phyloP scores from a whole-genome alignment of 2,113 vertebrate species.

The Plestiodon gilberti region DNA sequence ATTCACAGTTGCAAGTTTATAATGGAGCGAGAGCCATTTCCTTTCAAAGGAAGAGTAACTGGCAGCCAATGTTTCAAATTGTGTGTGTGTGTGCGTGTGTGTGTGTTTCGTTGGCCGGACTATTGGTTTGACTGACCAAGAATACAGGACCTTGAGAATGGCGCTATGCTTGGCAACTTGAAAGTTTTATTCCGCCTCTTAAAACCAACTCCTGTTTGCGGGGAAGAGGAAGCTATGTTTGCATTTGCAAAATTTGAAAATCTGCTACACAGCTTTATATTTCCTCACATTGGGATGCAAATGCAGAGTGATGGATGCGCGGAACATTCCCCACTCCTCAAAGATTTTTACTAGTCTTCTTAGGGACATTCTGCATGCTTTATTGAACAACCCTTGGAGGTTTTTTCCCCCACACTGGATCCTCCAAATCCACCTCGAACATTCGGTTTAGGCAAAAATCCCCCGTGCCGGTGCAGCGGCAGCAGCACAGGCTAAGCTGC shows the following conservation, averaged over 20 bases:
- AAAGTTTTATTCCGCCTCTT: not conserved
- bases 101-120: not conserved
- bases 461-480: too few species aligned
- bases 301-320: not conserved
- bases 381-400: too few species aligned
- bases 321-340: too few species aligned
- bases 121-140: not conserved
- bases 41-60: not conserved
- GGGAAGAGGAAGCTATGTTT: not conserved
- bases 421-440: too few species aligned
- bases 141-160: not conserved
- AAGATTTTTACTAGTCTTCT: too few species aligned
- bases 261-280: not conserved
- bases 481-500: too few species aligned
- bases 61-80: not conserved
- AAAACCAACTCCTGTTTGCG: not conserved
- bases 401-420: too few species aligned
- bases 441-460: too few species aligned
- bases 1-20: conserved; percentile 25
- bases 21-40: not conserved
- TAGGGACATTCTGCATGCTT: too few species aligned
- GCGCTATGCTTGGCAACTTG: not conserved
- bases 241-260: not conserved
- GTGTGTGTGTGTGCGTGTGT: not conserved
- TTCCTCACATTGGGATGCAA: not conserved